Evolutionary conservation across 2,888 invertebrate species (phyloP).

Genomic region (Platycheirus rosarum): DNA sequence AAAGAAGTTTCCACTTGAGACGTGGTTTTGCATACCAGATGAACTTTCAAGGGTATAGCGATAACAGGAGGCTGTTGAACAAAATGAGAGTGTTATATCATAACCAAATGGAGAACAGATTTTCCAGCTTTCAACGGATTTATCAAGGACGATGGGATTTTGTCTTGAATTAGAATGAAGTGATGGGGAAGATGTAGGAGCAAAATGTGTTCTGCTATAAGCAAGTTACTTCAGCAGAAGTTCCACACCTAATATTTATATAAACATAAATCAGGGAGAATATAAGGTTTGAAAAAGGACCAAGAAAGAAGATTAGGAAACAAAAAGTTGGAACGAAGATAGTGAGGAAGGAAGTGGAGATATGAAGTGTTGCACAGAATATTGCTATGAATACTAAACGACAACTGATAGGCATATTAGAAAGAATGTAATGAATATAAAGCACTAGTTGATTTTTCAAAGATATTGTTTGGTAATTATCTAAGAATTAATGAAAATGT

Average conservation of each 20-base stretch:
- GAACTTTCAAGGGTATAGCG: constrained; percentile 4
- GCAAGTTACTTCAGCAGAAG: constrained; percentile 36
- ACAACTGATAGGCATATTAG: neutral
- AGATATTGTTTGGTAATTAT: neutral
- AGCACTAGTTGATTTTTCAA: too few relatives aligned
- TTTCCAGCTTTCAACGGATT: constrained; percentile 44
- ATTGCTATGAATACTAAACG: constrained; percentile 1
- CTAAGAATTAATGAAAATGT: too few relatives aligned
- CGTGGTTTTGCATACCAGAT: constrained; percentile 61
- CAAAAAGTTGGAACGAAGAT: constrained; percentile 44
- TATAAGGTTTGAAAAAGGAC: constrained; percentile 3
- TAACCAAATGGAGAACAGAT: constrained; percentile 34
- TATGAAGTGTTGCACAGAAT: neutral
- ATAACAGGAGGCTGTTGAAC: neutral
- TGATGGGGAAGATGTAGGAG: neutral
- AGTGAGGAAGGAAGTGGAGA: neutral
- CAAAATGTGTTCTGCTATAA: constrained; percentile 1
- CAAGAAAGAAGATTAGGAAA: constrained; percentile 46
- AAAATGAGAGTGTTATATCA: constrained; percentile 24
- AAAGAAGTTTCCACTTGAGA: constrained; percentile 53
- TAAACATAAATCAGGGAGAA: neutral
- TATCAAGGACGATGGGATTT: constrained; percentile 41
- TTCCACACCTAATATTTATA: too few relatives aligned
- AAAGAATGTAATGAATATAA: neutral
- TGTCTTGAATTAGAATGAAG: constrained; percentile 4